Conservation (phyloP, 2,888 invertebrate species). For the Norana najaformis region DNA sequence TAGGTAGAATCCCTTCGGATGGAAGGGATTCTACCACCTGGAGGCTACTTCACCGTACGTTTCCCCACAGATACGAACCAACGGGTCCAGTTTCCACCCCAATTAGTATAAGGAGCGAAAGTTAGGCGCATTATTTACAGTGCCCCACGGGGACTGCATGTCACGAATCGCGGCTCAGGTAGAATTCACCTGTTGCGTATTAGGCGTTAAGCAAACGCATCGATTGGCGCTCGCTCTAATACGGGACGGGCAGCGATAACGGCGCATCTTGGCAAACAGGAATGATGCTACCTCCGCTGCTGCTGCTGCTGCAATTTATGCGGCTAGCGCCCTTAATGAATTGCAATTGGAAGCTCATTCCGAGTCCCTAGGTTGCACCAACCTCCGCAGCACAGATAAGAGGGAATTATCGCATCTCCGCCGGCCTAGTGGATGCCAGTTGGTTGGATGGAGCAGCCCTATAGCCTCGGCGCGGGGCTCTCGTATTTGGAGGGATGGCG, state of each 20-base stretch:
- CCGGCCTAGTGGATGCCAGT: neutral
- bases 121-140: constrained; percentile 13
- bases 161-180: neutral
- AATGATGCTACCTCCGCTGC: neutral
- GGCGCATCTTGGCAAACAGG: neutral
- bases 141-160: neutral
- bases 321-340: neutral
- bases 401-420: constrained; percentile 17
- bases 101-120: neutral
- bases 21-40: neutral
- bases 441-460: neutral
- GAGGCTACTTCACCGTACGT: neutral
- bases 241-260: neutral
- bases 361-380: neutral
- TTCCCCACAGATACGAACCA: neutral
- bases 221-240: neutral
- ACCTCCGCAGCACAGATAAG: neutral
- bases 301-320: neutral
- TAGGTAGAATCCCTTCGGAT: neutral
- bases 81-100: neutral
- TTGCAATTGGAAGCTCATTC: neutral
- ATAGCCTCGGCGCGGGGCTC: neutral
- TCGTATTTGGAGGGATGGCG: neutral
- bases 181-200: constrained; percentile 10
- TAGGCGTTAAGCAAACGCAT: neutral